Evolutionary conservation across 2,113 vertebrate genomes (phyloP), one percentile per base, ranked within the genome.

Genomic region (Stegastes partitus): DNA sequence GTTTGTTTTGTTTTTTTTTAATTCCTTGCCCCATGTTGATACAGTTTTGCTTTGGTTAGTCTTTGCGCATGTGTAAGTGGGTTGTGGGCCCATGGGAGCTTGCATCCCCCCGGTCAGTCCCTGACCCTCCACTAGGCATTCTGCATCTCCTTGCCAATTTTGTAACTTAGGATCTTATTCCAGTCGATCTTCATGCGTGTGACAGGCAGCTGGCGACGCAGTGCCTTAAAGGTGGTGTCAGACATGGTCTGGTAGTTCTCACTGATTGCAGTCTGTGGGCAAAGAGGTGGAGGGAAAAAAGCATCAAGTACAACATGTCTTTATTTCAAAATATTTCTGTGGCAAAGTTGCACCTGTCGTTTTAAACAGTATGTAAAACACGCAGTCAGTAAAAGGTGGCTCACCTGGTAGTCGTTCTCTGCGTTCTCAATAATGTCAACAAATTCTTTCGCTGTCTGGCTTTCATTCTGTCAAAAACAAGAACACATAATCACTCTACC

Each of bases 101-200:
- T 69, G 56, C 2, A 5, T 79, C 79, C 68, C 83, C 67, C 68
- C 68, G 77, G 71, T 83, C 42, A 63, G 70, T 82, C 39, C 58
- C 63, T 58, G 50, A 53, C 81, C 74, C 94, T 94, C 92, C 89
- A 71, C 79, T 97, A 98, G 92, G 96, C 97, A 84, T 97, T 98
- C 93, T 99, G 98, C 97, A 99, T 99, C 93, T 99, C 98, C 92
- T 99, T 99, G 85, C 97, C 98, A 87, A 99, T 99, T 95, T 98
- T 99, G 94, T 99, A 99, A 95, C 97, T 99, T 83, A 99, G 96
- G 87, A 99, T 99, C 95, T 99, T 99, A 94, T 98, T 99, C 98
- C 98, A 99, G 93, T 99, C 98, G 63, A 99, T 97, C 95, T 99
- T 99, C 72, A 97, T 99, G 92, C 98, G 98, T 47, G 97, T 99